Conservation (phyloP, 2,113 vertebrate genomes). For the Tragelaphus scriptus region DNA sequence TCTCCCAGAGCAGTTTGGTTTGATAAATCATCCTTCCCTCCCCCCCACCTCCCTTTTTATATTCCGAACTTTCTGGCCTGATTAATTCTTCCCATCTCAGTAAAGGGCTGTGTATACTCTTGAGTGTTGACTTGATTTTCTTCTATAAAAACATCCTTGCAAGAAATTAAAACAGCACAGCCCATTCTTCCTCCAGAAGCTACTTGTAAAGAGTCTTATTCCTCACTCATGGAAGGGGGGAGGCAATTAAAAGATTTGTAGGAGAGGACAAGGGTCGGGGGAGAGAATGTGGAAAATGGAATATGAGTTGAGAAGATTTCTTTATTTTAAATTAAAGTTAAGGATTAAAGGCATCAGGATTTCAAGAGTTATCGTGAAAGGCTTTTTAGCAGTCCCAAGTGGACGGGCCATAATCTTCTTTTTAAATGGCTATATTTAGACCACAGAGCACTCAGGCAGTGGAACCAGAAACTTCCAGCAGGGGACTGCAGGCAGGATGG, state of each 20-base stretch:
- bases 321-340: slow-evolving; percentile 86
- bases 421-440: slow-evolving; percentile 81
- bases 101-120: slow-evolving; percentile 75
- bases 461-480: slow-evolving; percentile 29
- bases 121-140: slow-evolving; percentile 77
- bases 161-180: slow-evolving; percentile 80
- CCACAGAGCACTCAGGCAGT: slow-evolving; percentile 60
- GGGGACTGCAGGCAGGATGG: not conserved
- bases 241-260: slow-evolving; percentile 29
- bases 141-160: slow-evolving; percentile 76
- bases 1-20: slow-evolving; percentile 76
- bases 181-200: slow-evolving; percentile 67
- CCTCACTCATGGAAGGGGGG: not conserved
- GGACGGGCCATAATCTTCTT: slow-evolving; percentile 79
- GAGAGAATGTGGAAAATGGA: slow-evolving; percentile 53
- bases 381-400: slow-evolving; percentile 80
- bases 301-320: slow-evolving; percentile 77
- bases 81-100: slow-evolving; percentile 80
- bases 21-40: slow-evolving; percentile 75
- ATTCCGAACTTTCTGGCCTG: slow-evolving; percentile 79
- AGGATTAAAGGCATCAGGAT: slow-evolving; percentile 80
- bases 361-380: slow-evolving; percentile 78
- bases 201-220: slow-evolving; percentile 57
- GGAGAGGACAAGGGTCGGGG: not conserved
- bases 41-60: slow-evolving; percentile 56